These are phyloP conservation scores for Tetramorium alpestre DNA, from an alignment of 1,140 invertebrate species.

Conservation along the genomic window DNA sequence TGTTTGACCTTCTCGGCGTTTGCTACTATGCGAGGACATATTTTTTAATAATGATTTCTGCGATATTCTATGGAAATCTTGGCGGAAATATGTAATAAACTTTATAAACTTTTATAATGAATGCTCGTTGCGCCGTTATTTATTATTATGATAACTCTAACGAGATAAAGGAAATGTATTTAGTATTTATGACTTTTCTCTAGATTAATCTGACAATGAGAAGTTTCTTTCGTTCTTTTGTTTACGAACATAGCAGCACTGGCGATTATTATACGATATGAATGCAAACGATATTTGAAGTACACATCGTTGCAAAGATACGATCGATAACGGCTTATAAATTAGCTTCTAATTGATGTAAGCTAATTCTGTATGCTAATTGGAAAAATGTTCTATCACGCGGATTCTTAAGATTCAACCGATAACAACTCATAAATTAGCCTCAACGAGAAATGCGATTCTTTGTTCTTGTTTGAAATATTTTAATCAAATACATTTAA, in stretches of 20 bases:
- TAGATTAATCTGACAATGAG: not conserved
- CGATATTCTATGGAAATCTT: not conserved
- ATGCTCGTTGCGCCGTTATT: not conserved
- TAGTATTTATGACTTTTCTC: not conserved
- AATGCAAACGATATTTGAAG: not conserved
- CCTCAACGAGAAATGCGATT: too few relatives aligned
- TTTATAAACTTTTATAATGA: not conserved
- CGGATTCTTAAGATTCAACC: not conserved
- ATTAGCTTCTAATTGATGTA: not conserved
- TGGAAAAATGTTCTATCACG: not conserved
- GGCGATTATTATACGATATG: not conserved
- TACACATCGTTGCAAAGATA: not conserved
- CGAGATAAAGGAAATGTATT: conserved; percentile 6
- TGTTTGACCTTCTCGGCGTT: not conserved
- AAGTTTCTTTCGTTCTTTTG: not conserved
- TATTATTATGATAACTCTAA: not conserved
- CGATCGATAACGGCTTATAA: not conserved
- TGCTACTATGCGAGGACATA: not conserved
- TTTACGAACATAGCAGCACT: not conserved
- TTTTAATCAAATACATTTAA: too few relatives aligned
- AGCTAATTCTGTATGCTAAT: not conserved
- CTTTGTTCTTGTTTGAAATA: too few relatives aligned
- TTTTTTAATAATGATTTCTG: not conserved
- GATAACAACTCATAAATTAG: too few relatives aligned
- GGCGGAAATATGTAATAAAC: not conserved